Percentiles rank a stretch among this genome's conserved stretches.
Conservation (phyloP, 2,113 vertebrate genomes). For the Apodemus speciosus region DNA sequence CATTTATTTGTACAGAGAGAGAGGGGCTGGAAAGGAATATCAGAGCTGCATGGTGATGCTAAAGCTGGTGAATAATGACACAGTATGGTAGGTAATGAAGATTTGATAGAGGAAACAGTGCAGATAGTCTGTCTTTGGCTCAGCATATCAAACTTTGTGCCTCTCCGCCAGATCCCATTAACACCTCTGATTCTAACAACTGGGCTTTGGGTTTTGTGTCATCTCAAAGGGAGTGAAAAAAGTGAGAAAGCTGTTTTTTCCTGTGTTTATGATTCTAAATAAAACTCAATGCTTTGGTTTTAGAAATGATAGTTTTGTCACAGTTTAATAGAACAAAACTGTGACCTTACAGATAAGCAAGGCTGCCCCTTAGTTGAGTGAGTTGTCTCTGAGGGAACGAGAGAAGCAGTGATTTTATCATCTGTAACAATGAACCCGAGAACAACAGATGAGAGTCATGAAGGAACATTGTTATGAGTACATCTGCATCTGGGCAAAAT, state of each 20-base stretch:
- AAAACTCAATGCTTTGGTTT: conserved; percentile 46
- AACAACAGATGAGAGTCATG: not conserved
- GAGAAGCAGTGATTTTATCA: not conserved
- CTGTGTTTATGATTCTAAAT: conserved; percentile 47
- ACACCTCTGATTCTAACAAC: conserved; percentile 56
- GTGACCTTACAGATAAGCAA: not conserved
- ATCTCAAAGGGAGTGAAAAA: conserved; percentile 50
- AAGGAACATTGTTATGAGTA: not conserved
- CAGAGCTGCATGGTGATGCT: not conserved
- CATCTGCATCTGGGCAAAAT: not conserved
- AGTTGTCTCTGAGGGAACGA: not conserved
- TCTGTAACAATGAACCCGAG: not conserved
- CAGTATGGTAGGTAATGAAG: conserved; percentile 37
- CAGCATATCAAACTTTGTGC: conserved; percentile 22
- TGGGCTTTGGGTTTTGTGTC: not conserved
- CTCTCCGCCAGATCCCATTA: conserved; percentile 65
- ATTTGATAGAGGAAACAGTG: conserved; percentile 2
- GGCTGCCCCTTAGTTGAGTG: not conserved
- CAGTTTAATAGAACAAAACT: not conserved
- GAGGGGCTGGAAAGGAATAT: not conserved
- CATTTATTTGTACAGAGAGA: conserved; percentile 66
- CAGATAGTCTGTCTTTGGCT: conserved; percentile 47
- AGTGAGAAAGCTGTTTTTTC: conserved; percentile 21
- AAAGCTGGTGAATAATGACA: conserved; percentile 21
- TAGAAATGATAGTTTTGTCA: conserved; percentile 17